Base-by-base conservation (phyloP, 1,140 invertebrate genomes). In the Drosophila malerkotliana region DNA sequence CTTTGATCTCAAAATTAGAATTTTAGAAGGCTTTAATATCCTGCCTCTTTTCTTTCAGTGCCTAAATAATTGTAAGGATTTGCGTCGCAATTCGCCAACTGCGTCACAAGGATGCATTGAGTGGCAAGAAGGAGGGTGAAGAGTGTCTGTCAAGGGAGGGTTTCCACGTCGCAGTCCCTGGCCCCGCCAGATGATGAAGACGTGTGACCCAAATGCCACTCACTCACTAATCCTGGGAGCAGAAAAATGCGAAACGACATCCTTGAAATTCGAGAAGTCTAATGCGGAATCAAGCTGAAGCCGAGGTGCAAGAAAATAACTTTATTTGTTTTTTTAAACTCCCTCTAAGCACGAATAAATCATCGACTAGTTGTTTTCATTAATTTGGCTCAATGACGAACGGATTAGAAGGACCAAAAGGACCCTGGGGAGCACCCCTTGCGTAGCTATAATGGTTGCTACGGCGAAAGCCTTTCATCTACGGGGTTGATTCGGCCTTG, bases 91-190 rank as follows among this genome's bases (percentile, higher is more conserved):
- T 45, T 51, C 30, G 28, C 34, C 58, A 56, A 82, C 59, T 83
- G 69, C 79, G 79, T 58, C 69, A 74, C 59, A 12, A 69, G 59
- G 59, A 69, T 83, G 79, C 79, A 74, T 34, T 39, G 28, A 68
- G 47, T 39, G 68, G 47, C 68, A 54, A 18, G 12, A 30, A 28
- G 39, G 55, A 39, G 15, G 47, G 32, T 37, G 30, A 37, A 7
- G 14, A 39, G 28, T 15, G 41, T 14, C 41, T 18, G 15, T 4
- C 14, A 44, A 12, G 21, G 32, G 6, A n/a, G 26, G 21, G 9
- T 32, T 24, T 18, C 41, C 41, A 18, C n/a, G 41, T 45, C 41
- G 41, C 41, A 45, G 15, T 47, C 15, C 15, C 18, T 12, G 55
- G 39, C 64, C 32, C 44, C 28, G 52, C 44, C 52, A 69, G 52